These are phyloP conservation scores for Myotis yumanensis DNA, from an alignment of 2,113 vertebrate genomes.

Conservation along the genomic window DNA sequence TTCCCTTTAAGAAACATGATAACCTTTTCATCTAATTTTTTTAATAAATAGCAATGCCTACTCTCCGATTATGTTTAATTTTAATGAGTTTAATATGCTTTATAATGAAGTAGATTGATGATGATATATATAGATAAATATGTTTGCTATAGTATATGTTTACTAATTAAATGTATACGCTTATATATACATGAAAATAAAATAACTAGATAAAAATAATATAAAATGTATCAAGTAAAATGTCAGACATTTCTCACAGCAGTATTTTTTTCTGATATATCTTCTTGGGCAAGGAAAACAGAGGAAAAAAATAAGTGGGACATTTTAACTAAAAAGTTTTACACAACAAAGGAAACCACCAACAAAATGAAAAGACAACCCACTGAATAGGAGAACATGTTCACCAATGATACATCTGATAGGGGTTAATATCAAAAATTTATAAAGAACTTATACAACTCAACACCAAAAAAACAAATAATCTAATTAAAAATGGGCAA, in stretches of 20 bases:
- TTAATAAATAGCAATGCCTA: neutral
- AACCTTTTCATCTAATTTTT: neutral
- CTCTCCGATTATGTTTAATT: neutral
- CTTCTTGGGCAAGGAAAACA: neutral
- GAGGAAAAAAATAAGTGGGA: neutral
- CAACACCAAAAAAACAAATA: no score
- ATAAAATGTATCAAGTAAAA: neutral
- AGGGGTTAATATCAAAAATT: no score
- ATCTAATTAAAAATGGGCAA: no score
- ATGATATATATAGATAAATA: neutral
- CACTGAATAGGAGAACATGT: no score
- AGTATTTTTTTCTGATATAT: no score
- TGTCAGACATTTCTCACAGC: neutral
- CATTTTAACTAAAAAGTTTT: no score
- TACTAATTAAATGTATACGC: neutral
- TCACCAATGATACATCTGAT: no score
- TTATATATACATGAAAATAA: neutral
- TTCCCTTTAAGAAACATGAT: neutral
- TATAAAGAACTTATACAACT: no score
- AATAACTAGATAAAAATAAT: neutral
- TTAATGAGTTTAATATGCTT: neutral
- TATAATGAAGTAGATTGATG: neutral
- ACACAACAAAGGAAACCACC: no score
- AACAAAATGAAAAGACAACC: no score
- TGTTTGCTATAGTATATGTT: neutral